phyloP scores from a whole-genome alignment of 30 jellyfish, hydroid and myxozoan species.

The Aurelia sp. region DNA sequence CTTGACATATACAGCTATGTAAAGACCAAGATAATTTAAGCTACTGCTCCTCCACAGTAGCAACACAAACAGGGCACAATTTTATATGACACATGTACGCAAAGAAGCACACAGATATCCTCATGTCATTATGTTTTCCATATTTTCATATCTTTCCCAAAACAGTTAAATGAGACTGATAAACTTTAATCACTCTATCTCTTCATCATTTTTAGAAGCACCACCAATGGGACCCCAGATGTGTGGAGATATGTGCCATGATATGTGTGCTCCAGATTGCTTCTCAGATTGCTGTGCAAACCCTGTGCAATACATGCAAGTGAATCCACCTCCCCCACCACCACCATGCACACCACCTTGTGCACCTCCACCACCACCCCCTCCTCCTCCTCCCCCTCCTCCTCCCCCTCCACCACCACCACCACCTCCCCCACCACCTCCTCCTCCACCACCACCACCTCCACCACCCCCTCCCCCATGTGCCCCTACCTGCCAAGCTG shows the following conservation, averaged over 20 bases:
- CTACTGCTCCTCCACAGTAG: no score
- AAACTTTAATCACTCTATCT: background rate
- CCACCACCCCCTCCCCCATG: constrained; percentile 89
- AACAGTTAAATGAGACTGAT: no score
- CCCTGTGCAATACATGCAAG: constrained; percentile 69
- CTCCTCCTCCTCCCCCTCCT: constrained; percentile 81
- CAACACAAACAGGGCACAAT: no score
- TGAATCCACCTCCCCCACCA: constrained; percentile 70
- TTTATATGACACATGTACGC: no score
- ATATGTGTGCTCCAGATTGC: constrained; percentile 95
- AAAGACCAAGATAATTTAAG: no score
- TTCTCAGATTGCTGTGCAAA: constrained; percentile 79
- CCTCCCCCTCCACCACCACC: constrained; percentile 77
- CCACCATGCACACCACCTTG: constrained; percentile 72
- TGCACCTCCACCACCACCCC: constrained; percentile 76
- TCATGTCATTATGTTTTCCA: no score
- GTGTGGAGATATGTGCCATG: constrained; percentile 93
- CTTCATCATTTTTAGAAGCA: constrained; percentile 29
- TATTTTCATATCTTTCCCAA: no score
- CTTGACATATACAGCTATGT: no score
- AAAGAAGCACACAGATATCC: no score
- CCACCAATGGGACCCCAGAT: constrained; percentile 78
- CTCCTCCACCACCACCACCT: constrained; percentile 89
- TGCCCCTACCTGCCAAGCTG: constrained; percentile 68
- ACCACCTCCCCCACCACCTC: constrained; percentile 90